Base-by-base conservation (phyloP, 1,140 invertebrate genomes). In the Asobara japonica region DNA sequence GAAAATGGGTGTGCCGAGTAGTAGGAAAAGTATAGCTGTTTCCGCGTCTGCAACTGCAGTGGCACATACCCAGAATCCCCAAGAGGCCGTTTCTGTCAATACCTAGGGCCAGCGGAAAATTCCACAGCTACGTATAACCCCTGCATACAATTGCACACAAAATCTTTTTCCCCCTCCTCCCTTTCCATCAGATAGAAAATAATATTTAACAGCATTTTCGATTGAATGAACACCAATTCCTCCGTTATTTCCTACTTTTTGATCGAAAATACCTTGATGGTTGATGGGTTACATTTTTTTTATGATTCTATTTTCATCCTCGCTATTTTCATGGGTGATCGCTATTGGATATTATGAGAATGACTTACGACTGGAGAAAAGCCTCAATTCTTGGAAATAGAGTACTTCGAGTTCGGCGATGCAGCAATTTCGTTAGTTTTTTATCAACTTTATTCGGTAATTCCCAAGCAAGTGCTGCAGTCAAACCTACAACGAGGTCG, bases 391-490 rank as follows among this genome's bases (percentile, higher is more conserved):
- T 88, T 10, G 86, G 86, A 65, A 82, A 88, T 4, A 87, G 33
- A 30, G 84, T 75, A 61, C 86, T 84, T 16, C 87, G 76, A 61
- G 80, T 84, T 10, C 68, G 75, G 10, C 86, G 81, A 71, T 86
- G 84, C 60, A 87, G 78, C 11, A 83, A 74, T 66, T 82, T 75
- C 41, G 76, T 76, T 69, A 83, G 74, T 74, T 85, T 83, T 16
- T 77, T 62, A 73, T 87, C 82, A 13, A 87, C 74, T 76, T 87
- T 82, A 67, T 48, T 83, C 13, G 88, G 88, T 38, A 89, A 78
- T 76, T 88, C 85, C 86, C 86, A 89, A 30, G 87, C 87, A 70
- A 88, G 77, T 11, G 86, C 87, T 5, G 85, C 83, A 22, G 88
- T 88, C 74, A 85, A 72, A 68, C 88, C 88, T 25, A 88, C 65